Evolutionary conservation across 2,888 invertebrate species (phyloP).

Genomic region (Eilema caniola): DNA sequence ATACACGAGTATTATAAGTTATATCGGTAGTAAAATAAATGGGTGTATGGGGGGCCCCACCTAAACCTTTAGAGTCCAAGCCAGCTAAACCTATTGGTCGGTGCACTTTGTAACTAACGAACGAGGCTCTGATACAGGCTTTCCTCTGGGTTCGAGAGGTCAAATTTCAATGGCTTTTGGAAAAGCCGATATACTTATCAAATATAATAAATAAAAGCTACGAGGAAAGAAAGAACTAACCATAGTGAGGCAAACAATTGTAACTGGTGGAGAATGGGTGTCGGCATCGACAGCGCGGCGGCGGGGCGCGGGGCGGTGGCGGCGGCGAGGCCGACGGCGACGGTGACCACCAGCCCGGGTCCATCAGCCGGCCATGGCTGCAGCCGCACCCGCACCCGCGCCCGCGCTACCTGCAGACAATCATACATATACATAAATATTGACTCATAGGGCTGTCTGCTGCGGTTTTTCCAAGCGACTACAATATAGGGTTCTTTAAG

Average conservation of each 20-base stretch:
- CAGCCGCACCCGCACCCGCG: conserved; percentile 77
- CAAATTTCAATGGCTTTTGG: no score
- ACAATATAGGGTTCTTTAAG: no score
- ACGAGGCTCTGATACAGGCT: no score
- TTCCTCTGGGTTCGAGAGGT: neutral
- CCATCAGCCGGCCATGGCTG: conserved; percentile 83
- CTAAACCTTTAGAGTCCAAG: no score
- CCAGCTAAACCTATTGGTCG: no score
- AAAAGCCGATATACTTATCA: no score
- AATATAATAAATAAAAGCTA: neutral
- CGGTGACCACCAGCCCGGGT: conserved; percentile 80
- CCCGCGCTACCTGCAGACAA: conserved; percentile 75
- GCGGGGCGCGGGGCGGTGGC: conserved; percentile 83
- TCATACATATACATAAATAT: neutral
- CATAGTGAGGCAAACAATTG: conserved; percentile 81
- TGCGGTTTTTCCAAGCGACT: no score
- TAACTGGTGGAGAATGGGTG: conserved; percentile 79
- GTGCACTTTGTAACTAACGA: no score
- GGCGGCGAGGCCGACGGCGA: conserved; percentile 82
- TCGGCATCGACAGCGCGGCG: conserved; percentile 82
- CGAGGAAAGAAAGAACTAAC: conserved; percentile 49
- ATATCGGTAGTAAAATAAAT: conserved; percentile 1
- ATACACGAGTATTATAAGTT: neutral
- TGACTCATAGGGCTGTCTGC: no score
- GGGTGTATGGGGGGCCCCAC: no score